Conservation (phyloP, 1,140 invertebrate species). For the Apocrypta bakeri region DNA sequence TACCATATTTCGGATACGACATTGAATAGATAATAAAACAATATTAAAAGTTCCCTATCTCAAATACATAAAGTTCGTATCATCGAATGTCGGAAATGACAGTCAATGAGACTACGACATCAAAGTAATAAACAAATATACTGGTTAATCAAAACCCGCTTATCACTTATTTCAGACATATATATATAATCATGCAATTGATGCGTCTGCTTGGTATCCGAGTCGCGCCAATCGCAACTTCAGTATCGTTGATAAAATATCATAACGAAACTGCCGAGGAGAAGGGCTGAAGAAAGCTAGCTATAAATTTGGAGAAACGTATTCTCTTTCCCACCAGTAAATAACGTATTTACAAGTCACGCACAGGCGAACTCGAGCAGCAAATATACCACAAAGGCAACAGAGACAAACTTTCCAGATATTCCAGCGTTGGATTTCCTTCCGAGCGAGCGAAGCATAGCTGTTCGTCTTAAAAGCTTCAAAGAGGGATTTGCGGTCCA, state of each 20-base stretch:
- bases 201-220: background rate
- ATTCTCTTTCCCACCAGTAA: background rate
- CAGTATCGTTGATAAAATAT: background rate
- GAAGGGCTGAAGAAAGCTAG: background rate
- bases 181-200: background rate
- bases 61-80: too few relatives aligned
- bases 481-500: background rate
- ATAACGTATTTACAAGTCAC: background rate
- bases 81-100: too few relatives aligned
- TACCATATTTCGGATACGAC: too few relatives aligned
- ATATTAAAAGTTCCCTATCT: too few relatives aligned
- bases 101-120: too few relatives aligned
- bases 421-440: background rate
- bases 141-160: too few relatives aligned
- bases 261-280: background rate
- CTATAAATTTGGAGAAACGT: background rate
- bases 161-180: background rate
- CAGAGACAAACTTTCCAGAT: background rate
- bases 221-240: background rate
- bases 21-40: too few relatives aligned
- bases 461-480: background rate
- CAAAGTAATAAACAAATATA: too few relatives aligned
- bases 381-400: background rate
- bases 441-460: background rate
- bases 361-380: background rate